A percentile compares a stretch with the other conserved stretches of the same genome.
Conservation (phyloP, 1,140 invertebrate species). For the Sesamia nonagrioides region DNA sequence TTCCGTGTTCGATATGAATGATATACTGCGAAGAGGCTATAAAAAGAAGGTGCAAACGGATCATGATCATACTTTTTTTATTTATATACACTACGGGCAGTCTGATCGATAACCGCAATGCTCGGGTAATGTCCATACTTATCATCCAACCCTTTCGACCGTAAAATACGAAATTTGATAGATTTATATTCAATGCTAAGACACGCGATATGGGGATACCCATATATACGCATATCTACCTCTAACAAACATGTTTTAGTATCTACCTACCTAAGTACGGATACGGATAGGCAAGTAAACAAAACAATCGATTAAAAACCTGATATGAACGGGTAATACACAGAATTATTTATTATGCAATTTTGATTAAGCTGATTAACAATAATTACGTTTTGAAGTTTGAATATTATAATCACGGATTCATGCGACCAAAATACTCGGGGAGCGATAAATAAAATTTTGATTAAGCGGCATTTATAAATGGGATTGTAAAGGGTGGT, state of each 20-base stretch:
- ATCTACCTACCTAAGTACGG: not conserved
- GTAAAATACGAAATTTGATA: slow-evolving; percentile 43
- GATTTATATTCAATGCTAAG: slow-evolving; percentile 44
- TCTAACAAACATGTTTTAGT: slow-evolving; percentile 9
- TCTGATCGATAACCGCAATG: slow-evolving; percentile 41
- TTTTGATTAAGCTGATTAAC: slow-evolving; percentile 41
- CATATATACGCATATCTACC: not conserved
- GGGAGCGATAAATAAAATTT: slow-evolving; percentile 77
- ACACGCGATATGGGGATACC: slow-evolving; percentile 30
- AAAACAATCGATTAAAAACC: slow-evolving; percentile 22
- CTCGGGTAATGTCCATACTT: slow-evolving; percentile 30
- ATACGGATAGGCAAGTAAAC: not conserved
- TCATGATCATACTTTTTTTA: slow-evolving; percentile 50
- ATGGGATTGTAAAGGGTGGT: slow-evolving; percentile 83
- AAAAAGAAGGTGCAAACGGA: slow-evolving; percentile 61
- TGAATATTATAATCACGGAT: slow-evolving; percentile 39
- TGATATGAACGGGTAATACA: slow-evolving; percentile 21
- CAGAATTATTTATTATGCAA: slow-evolving; percentile 15
- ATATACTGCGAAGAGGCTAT: slow-evolving; percentile 59
- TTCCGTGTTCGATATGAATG: slow-evolving; percentile 57
- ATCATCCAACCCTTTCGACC: slow-evolving; percentile 25
- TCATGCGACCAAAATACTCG: slow-evolving; percentile 45
- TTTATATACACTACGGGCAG: slow-evolving; percentile 38
- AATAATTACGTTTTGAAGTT: slow-evolving; percentile 41
- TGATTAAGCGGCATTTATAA: slow-evolving; percentile 85